Base-by-base conservation (phyloP, 2,888 invertebrate genomes). In the Eudemis profundana region DNA sequence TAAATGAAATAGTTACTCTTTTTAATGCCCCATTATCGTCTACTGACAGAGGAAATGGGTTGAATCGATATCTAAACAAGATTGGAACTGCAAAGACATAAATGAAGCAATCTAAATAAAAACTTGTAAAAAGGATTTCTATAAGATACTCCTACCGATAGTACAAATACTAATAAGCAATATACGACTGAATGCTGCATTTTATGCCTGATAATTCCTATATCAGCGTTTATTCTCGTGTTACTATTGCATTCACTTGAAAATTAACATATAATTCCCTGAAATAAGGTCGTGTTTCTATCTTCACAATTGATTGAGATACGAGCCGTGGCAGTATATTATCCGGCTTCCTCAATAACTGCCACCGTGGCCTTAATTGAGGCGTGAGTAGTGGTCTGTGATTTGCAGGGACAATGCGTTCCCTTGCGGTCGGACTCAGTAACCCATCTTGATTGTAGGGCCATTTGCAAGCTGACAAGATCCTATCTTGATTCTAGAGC, bases 291-390 rank as follows among this genome's bases (percentile, higher is more conserved):
- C 33, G 44, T 36, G 46, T 47, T 59, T 59, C 44, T 47, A 47
- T 59, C 40, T 23, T 38, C 38, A 60, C 60, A 60, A 50, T 61
- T 73, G 72, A 74, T 70, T 70, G 65, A 61, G 70, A 72, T 70
- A 61, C 70, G 68, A 69, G 68, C 69, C 46, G 68, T 71, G 73
- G 77, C 74, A 74, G 74, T 74, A 76, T 71, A 73, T 72, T 68
- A 56, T 70, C 54, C 67, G 49, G 72, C 76, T 80, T 82, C 83
- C 82, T 79, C 78, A 79, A 83, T 84, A 83, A 79, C 75, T 78
- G 82, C 81, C 79, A 70, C 49, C 42, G 38, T 77, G 78, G 69
- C 74, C 78, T 78, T 82, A 83, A 82, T 80, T 82, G 78, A 77
- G 70, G 64, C 61, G 60, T 73, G 75, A 78, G 72, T 78, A 78